A percentile compares a stretch with the other conserved stretches of the same genome.
Evolutionary conservation across 2,888 invertebrate genomes (phyloP).

Genomic region (Panopea generosa): DNA sequence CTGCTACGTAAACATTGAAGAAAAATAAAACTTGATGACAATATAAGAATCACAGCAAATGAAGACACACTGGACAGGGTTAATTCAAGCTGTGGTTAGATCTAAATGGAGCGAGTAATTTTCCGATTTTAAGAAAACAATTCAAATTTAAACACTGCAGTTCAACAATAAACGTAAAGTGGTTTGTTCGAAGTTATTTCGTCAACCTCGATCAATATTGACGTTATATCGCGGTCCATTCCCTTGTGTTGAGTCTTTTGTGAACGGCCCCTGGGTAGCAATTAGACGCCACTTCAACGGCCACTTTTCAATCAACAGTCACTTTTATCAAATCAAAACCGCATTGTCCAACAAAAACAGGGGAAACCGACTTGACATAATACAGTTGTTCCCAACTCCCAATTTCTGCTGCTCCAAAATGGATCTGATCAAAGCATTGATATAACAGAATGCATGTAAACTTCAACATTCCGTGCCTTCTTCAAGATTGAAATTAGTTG

Average conservation of each 20-base stretch:
- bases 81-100: conserved; percentile 31
- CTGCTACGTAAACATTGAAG: conserved; percentile 42
- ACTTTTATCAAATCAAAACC: conserved; percentile 6
- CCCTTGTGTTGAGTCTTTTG: conserved; percentile 11
- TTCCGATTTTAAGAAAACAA: conserved; percentile 50
- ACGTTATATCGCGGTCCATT: conserved; percentile 17
- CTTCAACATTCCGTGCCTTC: conserved; percentile 5
- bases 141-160: conserved; percentile 23
- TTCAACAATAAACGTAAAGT: conserved; percentile 35
- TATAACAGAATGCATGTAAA: not conserved
- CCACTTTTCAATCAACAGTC: not conserved
- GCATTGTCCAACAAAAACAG: not conserved
- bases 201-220: conserved; percentile 44
- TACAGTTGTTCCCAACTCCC: no score
- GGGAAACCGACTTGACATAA: not conserved
- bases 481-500: not conserved
- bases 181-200: conserved; percentile 30
- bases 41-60: conserved; percentile 42
- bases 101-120: conserved; percentile 47
- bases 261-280: conserved; percentile 12
- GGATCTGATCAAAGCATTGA: no score
- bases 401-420: no score
- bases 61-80: conserved; percentile 20
- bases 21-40: conserved; percentile 29
- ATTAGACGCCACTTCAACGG: conserved; percentile 29